A percentile compares a stretch with the other conserved stretches of the same genome.
phyloP scores from a whole-genome alignment of 2,888 invertebrate genomes.

The Acrobasis suavella region DNA sequence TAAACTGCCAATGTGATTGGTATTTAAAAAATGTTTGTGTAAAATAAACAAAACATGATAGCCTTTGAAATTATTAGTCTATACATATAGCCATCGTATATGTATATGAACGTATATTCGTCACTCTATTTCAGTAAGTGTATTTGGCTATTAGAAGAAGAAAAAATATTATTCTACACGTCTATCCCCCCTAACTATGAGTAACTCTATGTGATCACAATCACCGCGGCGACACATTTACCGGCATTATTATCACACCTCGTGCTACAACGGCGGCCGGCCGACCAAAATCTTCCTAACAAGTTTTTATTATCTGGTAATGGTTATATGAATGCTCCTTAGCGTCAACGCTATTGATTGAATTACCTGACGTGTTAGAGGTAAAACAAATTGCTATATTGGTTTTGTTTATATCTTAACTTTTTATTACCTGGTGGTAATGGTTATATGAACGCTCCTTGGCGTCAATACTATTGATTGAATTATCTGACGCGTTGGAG shows the following conservation, averaged over 20 bases:
- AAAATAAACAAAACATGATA: too few relatives aligned
- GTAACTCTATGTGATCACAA: not conserved
- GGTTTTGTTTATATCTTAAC: too few relatives aligned
- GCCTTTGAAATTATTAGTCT: too few relatives aligned
- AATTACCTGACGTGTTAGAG: not conserved
- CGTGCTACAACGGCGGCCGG: not conserved
- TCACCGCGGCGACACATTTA: conserved; percentile 8
- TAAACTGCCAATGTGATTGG: too few relatives aligned
- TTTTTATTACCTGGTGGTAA: conserved; percentile 8
- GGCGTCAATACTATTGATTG: not conserved
- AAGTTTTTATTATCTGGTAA: conserved; percentile 5
- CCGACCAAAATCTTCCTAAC: conserved; percentile 4
- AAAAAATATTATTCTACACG: too few relatives aligned
- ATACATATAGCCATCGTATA: too few relatives aligned
- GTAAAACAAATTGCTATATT: too few relatives aligned
- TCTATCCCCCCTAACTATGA: not conserved
- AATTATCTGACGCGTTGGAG: not conserved
- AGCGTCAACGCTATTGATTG: not conserved
- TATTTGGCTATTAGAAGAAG: too few relatives aligned
- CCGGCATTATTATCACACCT: not conserved
- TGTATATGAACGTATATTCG: too few relatives aligned
- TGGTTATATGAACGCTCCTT: not conserved
- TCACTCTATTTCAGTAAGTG: too few relatives aligned
- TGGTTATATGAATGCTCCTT: not conserved
- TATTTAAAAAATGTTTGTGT: too few relatives aligned